Percentiles rank a stretch among this genome's conserved stretches.
These are phyloP conservation scores for Ormyrus pomaceus DNA, from an alignment of 2,888 invertebrate species.

Conservation along the genomic window DNA sequence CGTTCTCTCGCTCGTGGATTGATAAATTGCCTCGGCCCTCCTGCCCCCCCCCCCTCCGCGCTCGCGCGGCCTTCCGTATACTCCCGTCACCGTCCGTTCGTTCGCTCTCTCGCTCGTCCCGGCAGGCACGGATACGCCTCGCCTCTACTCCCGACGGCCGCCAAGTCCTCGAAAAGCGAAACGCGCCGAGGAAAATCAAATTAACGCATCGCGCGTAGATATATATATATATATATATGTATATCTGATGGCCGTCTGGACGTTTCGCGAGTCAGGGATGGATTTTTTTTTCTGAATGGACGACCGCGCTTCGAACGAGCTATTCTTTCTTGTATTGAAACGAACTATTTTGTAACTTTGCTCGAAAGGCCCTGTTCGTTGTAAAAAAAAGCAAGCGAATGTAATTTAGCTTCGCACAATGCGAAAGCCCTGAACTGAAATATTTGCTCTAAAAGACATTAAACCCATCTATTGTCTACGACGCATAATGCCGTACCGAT, in stretches of 20 bases:
- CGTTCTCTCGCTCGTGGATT: slow-evolving; percentile 65
- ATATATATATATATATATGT: no score
- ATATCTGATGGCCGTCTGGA: no score
- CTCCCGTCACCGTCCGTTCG: neutral
- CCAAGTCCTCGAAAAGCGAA: slow-evolving; percentile 65
- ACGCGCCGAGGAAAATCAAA: slow-evolving; percentile 70
- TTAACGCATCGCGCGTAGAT: slow-evolving; percentile 61
- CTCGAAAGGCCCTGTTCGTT: no score
- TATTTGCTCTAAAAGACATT: slow-evolving; percentile 57
- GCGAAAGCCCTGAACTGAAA: slow-evolving; percentile 56
- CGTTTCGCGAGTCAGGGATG: no score
- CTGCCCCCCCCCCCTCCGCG: slow-evolving; percentile 60
- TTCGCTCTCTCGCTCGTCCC: slow-evolving; percentile 54
- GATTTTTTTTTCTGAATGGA: no score
- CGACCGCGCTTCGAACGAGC: no score
- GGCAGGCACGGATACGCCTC: slow-evolving; percentile 69
- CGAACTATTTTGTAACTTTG: no score
- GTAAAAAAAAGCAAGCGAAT: no score
- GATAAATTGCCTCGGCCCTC: slow-evolving; percentile 73
- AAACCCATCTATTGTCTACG: neutral
- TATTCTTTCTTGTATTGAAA: no score
- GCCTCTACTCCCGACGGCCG: slow-evolving; percentile 42
- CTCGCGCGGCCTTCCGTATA: slow-evolving; percentile 48
- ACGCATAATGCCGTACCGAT: slow-evolving; percentile 48
- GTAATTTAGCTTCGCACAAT: no score